Base-by-base conservation (phyloP, 2,113 vertebrate genomes). In the Trichechus manatus region DNA sequence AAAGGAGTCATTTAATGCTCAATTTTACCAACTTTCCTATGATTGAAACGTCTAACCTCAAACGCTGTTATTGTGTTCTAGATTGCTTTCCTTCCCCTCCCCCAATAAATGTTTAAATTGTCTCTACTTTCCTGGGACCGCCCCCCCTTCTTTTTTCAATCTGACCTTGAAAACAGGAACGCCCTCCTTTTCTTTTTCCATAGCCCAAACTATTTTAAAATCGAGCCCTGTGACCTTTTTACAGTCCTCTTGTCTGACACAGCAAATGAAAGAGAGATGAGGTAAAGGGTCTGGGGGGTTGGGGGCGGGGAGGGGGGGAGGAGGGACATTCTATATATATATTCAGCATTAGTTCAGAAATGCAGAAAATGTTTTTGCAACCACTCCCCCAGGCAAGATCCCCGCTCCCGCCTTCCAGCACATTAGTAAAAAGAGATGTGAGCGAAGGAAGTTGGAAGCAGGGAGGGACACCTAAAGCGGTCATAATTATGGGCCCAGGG, bases 331-430 rank as follows among this genome's bases (percentile, higher is more conserved):
- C 77, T 70, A 95, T 79, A 61, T 79, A 61, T 31, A 61, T 31
- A 44, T 91, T 64, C 95, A 93, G 97, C 95, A 93, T 95, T 89
- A 36, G 96, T 89, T 97, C 97, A 98, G 98, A 97, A 97, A 97
- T 96, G 92, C 87, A 96, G 97, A 98, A 98, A 96, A 95, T 63
- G 87, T 97, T 95, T 97, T 96, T 91, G 96, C 97, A 98, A 96
- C 97, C 97, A 97, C 94, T 96, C 96, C 97, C 95, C 92, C 72
- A 23, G 63, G 89, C 95, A 91, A 83, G 93, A 91, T 79, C 92
- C 93, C 87, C 93, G 61, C 27, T 25, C 64, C 78, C n/a, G 66
- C 91, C 91, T 95, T 89, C 97, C 92, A 91, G 95, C 95, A 75
- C 94, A 66, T 70, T 84, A 80, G 78, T 31, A 64, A 95, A 96